Evolutionary conservation across 2,888 invertebrate species (phyloP), one percentile per base, ranked within the genome.

Genomic region (Cephus runcator): DNA sequence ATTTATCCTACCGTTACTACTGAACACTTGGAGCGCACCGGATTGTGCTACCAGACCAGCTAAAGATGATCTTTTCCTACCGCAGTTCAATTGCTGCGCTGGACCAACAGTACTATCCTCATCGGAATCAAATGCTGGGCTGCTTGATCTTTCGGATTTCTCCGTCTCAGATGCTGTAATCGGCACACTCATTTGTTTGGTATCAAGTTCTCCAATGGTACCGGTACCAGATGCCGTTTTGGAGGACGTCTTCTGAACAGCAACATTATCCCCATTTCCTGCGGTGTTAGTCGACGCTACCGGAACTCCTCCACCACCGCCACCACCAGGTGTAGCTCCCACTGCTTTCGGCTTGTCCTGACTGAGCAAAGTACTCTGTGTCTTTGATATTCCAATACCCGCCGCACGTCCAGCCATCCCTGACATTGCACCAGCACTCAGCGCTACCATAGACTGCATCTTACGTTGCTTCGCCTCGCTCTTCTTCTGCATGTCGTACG

Each of bases 401-500:
- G 97, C 97, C 0, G 97, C 96, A 77, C 97, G 93, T 0, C 97
- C 97, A 0, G 97, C 97, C 97, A 97, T 97, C 0, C 97, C 97
- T 0, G 96, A 95, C 96, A 97, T 97, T 0, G 97, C 96, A 0
- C 97, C 97, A 0, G 97, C 97, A 88, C 96, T 97, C 80, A 97
- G 92, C 0, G 97, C 97, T 12, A 98, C 97, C 97, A 98, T 97
- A 11, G 97, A 97, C 87, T 98, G 97, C 96, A 98, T 97, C 92
- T 98, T 98, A 40, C 97, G 94, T 89, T 98, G 98, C 87, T 99
- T 99, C 0, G 97, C 98, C 92, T 98, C 98, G 86, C 98, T 98
- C 90, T 98, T 98, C 91, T 97, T 97, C 91, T 99, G 98, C 97
- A 99, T 97, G 85, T 98, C 97, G 89, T 98, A 97, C 11, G 99